A percentile compares a stretch with the other conserved stretches of the same genome.
phyloP scores from a whole-genome alignment of 2,797 vertebrate species.

The Notolabrus celidotus region DNA sequence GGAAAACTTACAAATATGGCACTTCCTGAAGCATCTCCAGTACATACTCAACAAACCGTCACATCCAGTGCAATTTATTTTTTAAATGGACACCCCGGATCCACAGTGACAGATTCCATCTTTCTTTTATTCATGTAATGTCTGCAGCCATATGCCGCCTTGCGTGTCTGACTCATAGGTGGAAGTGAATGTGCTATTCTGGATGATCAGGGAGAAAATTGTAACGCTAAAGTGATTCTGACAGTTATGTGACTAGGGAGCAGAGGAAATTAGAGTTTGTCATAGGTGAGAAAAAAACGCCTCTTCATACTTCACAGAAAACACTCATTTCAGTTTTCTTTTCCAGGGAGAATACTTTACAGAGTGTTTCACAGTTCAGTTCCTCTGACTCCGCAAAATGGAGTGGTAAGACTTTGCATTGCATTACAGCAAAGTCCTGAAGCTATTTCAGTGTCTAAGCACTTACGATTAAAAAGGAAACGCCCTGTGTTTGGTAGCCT shows the following conservation, averaged over 20 bases:
- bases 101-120: conserved; percentile 11
- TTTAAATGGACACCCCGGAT: background rate
- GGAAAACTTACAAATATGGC: background rate
- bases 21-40: background rate
- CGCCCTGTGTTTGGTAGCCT: conserved; percentile 17
- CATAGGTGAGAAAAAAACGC: conserved; percentile 63
- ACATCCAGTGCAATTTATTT: background rate
- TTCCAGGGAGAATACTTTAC: conserved; percentile 60
- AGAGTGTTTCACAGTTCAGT: conserved; percentile 45
- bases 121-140: conserved; percentile 25
- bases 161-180: conserved; percentile 18
- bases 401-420: conserved; percentile 39
- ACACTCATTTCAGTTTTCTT: conserved; percentile 54
- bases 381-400: conserved; percentile 32
- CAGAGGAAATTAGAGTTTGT: conserved; percentile 65
- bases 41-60: conserved; percentile 1
- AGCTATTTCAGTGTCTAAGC: conserved; percentile 53
- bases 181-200: conserved; percentile 44
- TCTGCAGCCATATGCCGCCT: conserved; percentile 27
- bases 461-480: conserved; percentile 43
- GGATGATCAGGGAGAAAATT: conserved; percentile 50
- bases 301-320: conserved; percentile 59
- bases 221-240: conserved; percentile 67
- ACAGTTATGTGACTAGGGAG: conserved; percentile 63
- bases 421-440: conserved; percentile 42